Evolutionary conservation across 2,797 vertebrate species (phyloP).

Genomic region (Mastacembelus armatus): DNA sequence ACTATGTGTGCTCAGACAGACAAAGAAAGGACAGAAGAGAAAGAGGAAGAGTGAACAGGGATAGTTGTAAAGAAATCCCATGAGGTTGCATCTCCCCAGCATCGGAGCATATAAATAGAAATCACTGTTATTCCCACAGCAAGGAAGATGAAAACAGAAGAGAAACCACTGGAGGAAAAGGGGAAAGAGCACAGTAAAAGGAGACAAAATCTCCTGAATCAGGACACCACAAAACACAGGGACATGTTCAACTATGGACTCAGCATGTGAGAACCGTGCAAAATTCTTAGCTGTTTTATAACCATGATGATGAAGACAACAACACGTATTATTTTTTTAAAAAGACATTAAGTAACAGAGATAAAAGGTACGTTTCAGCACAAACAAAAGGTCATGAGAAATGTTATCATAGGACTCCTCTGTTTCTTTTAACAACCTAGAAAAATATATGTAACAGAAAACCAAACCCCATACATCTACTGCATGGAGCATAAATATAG

Average conservation of each 20-base stretch:
- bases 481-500: too few relatives aligned
- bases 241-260: constrained; percentile 40
- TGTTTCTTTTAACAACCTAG: neutral
- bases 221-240: constrained; percentile 55
- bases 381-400: neutral
- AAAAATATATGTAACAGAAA: neutral
- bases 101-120: constrained; percentile 84
- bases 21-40: constrained; percentile 36
- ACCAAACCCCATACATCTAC: too few relatives aligned
- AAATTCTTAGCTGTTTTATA: constrained; percentile 7
- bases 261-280: constrained; percentile 25
- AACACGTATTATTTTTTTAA: neutral
- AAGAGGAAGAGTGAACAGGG: constrained; percentile 45
- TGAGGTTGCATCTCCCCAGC: constrained; percentile 77
- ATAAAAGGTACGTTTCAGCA: neutral
- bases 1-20: constrained; percentile 46
- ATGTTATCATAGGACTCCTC: neutral
- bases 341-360: too few relatives aligned
- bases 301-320: neutral
- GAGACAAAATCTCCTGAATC: constrained; percentile 56
- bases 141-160: constrained; percentile 66
- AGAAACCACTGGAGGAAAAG: constrained; percentile 58
- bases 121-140: constrained; percentile 78
- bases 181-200: constrained; percentile 48
- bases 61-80: constrained; percentile 74